Percentiles rank a stretch among this genome's conserved stretches.
Evolutionary conservation across 2,797 vertebrate species (phyloP).

Genomic region (Psittacula derbiana): DNA sequence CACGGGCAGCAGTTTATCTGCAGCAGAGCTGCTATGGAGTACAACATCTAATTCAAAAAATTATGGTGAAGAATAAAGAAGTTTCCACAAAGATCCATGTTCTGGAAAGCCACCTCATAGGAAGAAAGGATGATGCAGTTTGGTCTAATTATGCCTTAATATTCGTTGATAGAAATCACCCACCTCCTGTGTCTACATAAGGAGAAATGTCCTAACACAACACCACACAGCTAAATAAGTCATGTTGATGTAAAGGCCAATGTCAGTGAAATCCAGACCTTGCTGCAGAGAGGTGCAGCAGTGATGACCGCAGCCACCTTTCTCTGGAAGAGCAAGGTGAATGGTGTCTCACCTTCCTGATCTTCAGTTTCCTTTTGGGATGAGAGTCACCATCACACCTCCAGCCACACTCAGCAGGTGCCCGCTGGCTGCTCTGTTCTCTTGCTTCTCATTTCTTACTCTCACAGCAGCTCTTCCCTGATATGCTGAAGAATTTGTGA

Average conservation of each 20-base stretch:
- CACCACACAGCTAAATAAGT: neutral
- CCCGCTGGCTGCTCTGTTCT: neutral
- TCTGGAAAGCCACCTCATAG: neutral
- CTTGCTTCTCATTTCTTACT: neutral
- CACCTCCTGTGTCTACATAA: fast-evolving
- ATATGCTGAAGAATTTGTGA: neutral
- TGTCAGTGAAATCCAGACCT: neutral
- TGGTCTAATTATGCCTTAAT: neutral
- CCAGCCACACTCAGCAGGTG: neutral
- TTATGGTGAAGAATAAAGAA: neutral
- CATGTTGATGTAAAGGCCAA: neutral
- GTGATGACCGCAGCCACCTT: neutral
- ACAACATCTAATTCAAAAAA: neutral
- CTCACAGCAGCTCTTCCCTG: neutral
- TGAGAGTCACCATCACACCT: neutral
- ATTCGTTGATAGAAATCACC: neutral
- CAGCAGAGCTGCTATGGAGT: neutral
- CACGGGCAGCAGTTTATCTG: neutral
- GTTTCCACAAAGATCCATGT: neutral
- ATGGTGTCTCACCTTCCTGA: neutral
- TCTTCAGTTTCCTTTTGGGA: neutral
- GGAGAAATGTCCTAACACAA: neutral
- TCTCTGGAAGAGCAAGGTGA: neutral
- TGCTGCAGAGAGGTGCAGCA: neutral
- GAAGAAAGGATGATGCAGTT: neutral